Base-by-base conservation (phyloP, 2,888 invertebrate genomes). In the Podotricha telesiphe region DNA sequence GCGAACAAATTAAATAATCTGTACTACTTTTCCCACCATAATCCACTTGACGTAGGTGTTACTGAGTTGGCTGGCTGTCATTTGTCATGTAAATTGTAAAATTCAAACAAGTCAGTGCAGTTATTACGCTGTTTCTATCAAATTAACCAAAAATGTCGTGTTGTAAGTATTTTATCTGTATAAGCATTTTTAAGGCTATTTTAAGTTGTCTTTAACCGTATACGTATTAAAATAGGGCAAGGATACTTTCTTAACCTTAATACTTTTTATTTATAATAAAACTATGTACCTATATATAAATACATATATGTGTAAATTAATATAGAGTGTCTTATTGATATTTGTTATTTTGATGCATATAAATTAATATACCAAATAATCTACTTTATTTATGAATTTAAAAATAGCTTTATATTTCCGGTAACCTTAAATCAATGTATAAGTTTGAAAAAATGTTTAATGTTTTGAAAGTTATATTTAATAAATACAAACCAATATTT, bases 21-120 rank as follows among this genome's bases (percentile, higher is more conserved):
- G 58, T 58, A n/a, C 45, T n/a, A 22, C 45, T n/a, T 59, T 59
- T 59, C 45, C 59, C 59, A 45, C 59, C 59, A 45, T 40, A 42
- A 58, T 10, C 42, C 22, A 11, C n/a, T 59, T 59, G 59, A 59
- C 59, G 28, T 22, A n/a, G 42, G 45, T 22, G n/a, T 17, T 45
- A 45, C 20, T 59, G 59, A 22, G 45, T 42, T n/a, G 22, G 10
- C 42, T n/a, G 37, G 34, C 45, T 59, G 59, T 59, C 59, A 59
- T n/a, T 28, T 22, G 22, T 55, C 55, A 55, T 55, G 55, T 55
- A 34, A 17, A 55, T 55, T 11, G 55, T 55, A 53, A 34, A 28
- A n/a, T 10, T 15, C 28, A 55, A 55, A 55, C 17, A 55, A 59
- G 59, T 45, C n/a, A 45, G 59, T 45, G 5, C 11, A 0, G n/a